These are phyloP conservation scores for Columba livia DNA, from an alignment of 2,113 vertebrate genomes.

Conservation along the genomic window DNA sequence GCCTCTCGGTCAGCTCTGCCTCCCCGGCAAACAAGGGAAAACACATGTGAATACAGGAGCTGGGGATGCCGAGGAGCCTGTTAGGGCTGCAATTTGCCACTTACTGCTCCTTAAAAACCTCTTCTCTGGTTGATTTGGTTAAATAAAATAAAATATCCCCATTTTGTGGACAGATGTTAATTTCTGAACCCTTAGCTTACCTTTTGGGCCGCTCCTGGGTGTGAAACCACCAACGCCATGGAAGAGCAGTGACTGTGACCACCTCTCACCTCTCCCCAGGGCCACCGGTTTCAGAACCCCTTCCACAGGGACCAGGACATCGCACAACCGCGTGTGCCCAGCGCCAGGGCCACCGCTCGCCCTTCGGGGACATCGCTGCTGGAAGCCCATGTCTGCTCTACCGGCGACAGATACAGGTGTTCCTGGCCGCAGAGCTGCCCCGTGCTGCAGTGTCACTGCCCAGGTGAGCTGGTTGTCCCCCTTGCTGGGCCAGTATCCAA, in stretches of 20 bases:
- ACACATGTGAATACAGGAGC: fast-evolving
- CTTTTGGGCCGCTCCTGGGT: neutral
- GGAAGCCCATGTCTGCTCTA: neutral
- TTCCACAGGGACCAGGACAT: neutral
- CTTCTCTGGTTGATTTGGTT: neutral
- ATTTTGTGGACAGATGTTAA: neutral
- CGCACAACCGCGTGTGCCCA: no score
- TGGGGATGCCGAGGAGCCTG: no score
- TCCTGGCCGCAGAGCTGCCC: neutral
- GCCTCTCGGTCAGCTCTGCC: neutral
- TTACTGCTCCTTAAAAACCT: neutral
- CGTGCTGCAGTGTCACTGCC: neutral
- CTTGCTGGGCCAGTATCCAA: neutral
- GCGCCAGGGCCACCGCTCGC: no score
- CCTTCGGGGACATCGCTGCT: no score
- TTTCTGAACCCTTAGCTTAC: neutral
- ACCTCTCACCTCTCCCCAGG: no score
- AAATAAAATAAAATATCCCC: neutral
- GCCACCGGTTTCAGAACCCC: neutral
- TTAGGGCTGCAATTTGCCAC: neutral
- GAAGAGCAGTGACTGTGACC: neutral
- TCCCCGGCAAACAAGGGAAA: neutral
- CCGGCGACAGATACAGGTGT: neutral
- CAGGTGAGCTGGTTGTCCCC: neutral
- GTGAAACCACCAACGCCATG: no score